Evolutionary conservation across 2,113 vertebrate genomes (phyloP).

Genomic region (Sclerurus mexicanus): DNA sequence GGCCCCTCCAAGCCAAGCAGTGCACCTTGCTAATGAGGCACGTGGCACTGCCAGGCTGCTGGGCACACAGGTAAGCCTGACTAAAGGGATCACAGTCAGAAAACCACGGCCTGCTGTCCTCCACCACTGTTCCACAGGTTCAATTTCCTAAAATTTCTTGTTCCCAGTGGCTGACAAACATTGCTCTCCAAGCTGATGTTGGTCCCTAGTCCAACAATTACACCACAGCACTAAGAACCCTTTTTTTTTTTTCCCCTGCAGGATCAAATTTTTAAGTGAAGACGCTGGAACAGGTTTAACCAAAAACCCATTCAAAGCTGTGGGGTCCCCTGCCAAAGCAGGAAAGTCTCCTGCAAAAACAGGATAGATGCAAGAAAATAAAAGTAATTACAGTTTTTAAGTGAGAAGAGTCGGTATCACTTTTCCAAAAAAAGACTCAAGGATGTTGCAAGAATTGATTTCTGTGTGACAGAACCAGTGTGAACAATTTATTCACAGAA

Average conservation of each 20-base stretch:
- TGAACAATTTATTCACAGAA: background rate
- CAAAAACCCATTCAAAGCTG: background rate
- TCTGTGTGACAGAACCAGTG: background rate
- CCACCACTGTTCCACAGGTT: background rate
- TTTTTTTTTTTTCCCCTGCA: background rate
- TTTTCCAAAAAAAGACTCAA: background rate
- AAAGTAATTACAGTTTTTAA: background rate
- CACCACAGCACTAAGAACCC: background rate
- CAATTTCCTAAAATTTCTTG: background rate
- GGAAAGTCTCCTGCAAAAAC: background rate
- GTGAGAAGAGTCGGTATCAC: background rate
- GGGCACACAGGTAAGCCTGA: background rate
- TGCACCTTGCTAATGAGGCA: background rate
- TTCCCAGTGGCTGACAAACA: background rate
- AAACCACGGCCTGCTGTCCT: background rate
- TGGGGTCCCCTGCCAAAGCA: background rate
- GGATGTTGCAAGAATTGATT: background rate
- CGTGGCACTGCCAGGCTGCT: background rate
- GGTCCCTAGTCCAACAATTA: background rate
- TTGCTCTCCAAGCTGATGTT: background rate
- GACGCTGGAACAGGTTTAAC: background rate
- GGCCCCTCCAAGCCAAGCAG: background rate
- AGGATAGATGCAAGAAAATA: background rate
- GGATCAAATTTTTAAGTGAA: background rate
- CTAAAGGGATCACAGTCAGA: background rate